Conservation (phyloP, 2,797 vertebrate species). For the Okamejei kenojei region DNA sequence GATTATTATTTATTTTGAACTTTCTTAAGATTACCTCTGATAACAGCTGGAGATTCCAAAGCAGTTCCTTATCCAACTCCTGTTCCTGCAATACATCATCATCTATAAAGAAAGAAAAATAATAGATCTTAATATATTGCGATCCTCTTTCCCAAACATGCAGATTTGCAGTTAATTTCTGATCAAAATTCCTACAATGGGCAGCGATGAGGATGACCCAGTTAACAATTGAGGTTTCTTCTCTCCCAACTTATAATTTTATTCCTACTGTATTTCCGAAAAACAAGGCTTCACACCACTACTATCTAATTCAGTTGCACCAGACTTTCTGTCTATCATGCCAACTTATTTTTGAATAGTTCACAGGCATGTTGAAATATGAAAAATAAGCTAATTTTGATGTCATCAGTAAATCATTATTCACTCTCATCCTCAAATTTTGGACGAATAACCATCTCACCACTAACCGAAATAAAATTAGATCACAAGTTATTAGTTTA, state of each 20-base stretch:
- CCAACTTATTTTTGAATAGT: not conserved
- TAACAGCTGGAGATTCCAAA: slow-evolving; percentile 93
- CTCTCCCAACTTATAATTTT: not conserved
- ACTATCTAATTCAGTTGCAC: not conserved
- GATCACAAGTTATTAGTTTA: not conserved
- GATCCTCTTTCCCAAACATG: not conserved
- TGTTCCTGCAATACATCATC: slow-evolving; percentile 88
- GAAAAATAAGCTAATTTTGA: not conserved
- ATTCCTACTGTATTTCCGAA: not conserved
- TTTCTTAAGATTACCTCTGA: slow-evolving; percentile 74
- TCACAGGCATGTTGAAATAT: not conserved
- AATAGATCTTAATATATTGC: not conserved
- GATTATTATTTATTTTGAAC: not conserved
- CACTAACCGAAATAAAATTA: not conserved
- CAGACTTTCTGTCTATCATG: not conserved
- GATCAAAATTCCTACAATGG: not conserved
- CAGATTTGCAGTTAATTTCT: not conserved
- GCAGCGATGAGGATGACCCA: not conserved
- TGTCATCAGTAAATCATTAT: not conserved
- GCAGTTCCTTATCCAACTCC: slow-evolving; percentile 89
- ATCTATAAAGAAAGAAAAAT: slow-evolving; percentile 61
- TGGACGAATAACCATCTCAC: not conserved
- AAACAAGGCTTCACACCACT: not conserved
- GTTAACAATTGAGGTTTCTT: too few relatives aligned
- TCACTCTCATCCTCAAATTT: not conserved